Base-by-base conservation (phyloP, 2,797 vertebrate genomes). In the Notamacropus eugenii region DNA sequence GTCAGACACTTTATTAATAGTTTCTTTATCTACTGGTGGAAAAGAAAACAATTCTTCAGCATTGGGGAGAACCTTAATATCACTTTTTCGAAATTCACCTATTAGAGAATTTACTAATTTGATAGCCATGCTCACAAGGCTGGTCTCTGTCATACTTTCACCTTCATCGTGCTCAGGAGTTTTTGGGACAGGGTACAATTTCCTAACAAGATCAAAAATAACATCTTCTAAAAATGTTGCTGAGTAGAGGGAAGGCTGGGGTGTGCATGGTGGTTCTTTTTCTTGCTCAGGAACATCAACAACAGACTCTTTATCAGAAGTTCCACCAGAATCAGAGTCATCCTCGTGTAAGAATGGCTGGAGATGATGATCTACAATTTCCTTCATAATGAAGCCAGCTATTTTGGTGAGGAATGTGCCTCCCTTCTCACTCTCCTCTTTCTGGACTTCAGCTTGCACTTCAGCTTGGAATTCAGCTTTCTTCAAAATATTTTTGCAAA, bases 151-250 rank as follows among this genome's bases (percentile, higher is more conserved):
- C 24, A 58, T 93, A 92, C 96, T 58, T 34, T 90, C 94, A 90
- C 90, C 56, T 91, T 97, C 94, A 62, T 93, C 82, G 55, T 94
- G 87, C 96, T 96, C 55, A 91, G 46, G 54, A 55, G 93, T 59
- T 95, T 50, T 91, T 96, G 95, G 93, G 54, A 97, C 93, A 97
- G 92, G 96, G 96, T 82, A 98, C 94, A 98, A 98, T 95, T 97
- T 98, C n/a, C 10, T 93, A 95, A 97, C 97, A 90, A 98, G 98
- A 91, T 96, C 95, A 94, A 98, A 96, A 14, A 98, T 96, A 62
- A 98, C 50, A 40, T 98, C 98, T 95, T 98, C 98, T 59, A 98
- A 93, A 97, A 98, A 98, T 59, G 91, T 52, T 11, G 97, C 97
- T 28, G 98, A 98, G 95, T 97, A 98, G 1, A 97, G 92, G 95